Base-by-base conservation (phyloP, 1,140 invertebrate genomes). In the Formica selysi region DNA sequence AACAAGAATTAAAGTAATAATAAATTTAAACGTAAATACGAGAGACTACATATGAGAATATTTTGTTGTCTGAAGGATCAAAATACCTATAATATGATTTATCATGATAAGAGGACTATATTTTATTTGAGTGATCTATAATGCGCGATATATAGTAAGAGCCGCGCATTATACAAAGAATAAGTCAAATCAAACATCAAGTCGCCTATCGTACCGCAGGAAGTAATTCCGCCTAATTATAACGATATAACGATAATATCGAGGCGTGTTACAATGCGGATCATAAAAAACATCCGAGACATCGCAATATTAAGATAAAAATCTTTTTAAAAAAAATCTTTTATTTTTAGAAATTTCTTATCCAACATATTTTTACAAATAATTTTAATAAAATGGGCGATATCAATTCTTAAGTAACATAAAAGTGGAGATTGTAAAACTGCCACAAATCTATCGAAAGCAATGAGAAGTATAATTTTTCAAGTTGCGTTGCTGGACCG, bases 201-300 rank as follows among this genome's bases (percentile, higher is more conserved):
- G 29, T 13, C 26, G 38, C 57, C 32, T 61, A 48, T 61, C 68
- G 7, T 13, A 26, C 29, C 26, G 51, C 13, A 3, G 54, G 13
- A 74, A 74, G 79, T 74, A 74, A 61, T 32, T 74, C 26, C 38
- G 67, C 19, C 41, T 83, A 83, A 83, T 83, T 83, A 61, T 32
- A 48, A 83, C 67, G 68, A 73, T 59, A 59, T 61, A 73, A 83
- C 57, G 79, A 83, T 83, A 74, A 73, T n/a, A 83, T 74, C 68
- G 48, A 74, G 54, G 68, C 19, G 38, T 62, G 79, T 62, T 83
- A 73, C 48, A 36, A 81, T 22, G 38, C 41, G 54, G 26, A 26
- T 26, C 22, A 74, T 38, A 83, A 83, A 74, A 44, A 38, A 44
- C 19, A 67, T 38, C 51, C 65, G 54, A 74, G 68, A 74, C 38